These are phyloP conservation scores for Puma concolor DNA, from an alignment of 2,113 vertebrate species.

Conservation along the genomic window DNA sequence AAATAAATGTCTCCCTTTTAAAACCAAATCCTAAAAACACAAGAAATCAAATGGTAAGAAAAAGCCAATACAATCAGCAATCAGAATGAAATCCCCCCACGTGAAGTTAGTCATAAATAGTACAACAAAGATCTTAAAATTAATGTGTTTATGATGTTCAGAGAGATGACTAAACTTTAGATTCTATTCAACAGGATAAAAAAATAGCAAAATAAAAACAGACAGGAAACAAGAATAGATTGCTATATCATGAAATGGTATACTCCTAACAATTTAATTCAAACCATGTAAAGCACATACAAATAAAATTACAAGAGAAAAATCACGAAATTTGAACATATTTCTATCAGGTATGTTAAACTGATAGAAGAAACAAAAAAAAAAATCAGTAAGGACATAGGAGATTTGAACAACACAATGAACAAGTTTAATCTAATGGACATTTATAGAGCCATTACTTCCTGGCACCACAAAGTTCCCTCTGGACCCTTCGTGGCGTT, in stretches of 20 bases:
- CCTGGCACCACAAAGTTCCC: background rate
- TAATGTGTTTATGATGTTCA: background rate
- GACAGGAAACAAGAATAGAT: background rate
- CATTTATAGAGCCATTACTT: background rate
- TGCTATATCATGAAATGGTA: background rate
- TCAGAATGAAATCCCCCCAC: background rate
- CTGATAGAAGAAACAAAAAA: background rate
- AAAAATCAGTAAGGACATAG: background rate
- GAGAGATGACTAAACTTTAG: background rate
- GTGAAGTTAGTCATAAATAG: background rate
- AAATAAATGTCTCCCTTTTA: background rate
- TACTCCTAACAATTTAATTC: background rate
- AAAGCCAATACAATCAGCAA: background rate
- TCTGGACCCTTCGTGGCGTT: background rate
- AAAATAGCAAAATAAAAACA: constrained; percentile 8
- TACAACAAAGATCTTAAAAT: background rate
- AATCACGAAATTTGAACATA: background rate
- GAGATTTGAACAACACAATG: background rate
- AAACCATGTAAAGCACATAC: background rate
- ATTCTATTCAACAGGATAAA: background rate
- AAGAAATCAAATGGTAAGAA: background rate
- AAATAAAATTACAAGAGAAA: background rate
- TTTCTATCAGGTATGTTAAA: background rate
- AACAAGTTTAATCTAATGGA: background rate
- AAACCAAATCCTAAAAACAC: background rate